Conservation (phyloP, 2,113 vertebrate genomes). For the Phylloscopus trochiloides region DNA sequence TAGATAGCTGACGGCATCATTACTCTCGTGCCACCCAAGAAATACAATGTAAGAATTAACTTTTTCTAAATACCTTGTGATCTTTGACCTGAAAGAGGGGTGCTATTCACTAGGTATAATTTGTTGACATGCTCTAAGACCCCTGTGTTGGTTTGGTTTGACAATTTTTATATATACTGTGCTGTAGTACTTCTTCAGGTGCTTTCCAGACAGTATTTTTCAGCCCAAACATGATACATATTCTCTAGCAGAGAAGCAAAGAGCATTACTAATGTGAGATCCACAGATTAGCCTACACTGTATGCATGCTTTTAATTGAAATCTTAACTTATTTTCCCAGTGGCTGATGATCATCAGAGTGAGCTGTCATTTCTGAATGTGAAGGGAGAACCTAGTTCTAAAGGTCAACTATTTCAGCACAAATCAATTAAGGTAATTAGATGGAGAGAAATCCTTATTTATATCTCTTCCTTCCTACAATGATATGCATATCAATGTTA, state of each 20-base stretch:
- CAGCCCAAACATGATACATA: not conserved
- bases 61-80: not conserved
- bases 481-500: not conserved
- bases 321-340: not conserved
- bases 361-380: constrained; percentile 12
- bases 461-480: not conserved
- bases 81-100: not conserved
- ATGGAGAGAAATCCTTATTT: constrained; percentile 6
- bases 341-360: not conserved
- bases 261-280: not conserved
- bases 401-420: constrained; percentile 36
- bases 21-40: not conserved
- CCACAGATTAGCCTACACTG: not conserved
- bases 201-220: not conserved
- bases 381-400: not conserved
- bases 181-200: not conserved
- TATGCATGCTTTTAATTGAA: constrained; percentile 22
- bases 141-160: not conserved
- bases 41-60: not conserved
- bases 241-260: not conserved
- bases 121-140: not conserved
- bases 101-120: not conserved
- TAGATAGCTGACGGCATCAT: not conserved
- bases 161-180: not conserved
- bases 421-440: constrained; percentile 42